These are phyloP conservation scores for Oryzias sinensis DNA, from an alignment of 2,797 vertebrate species.

Conservation along the genomic window DNA sequence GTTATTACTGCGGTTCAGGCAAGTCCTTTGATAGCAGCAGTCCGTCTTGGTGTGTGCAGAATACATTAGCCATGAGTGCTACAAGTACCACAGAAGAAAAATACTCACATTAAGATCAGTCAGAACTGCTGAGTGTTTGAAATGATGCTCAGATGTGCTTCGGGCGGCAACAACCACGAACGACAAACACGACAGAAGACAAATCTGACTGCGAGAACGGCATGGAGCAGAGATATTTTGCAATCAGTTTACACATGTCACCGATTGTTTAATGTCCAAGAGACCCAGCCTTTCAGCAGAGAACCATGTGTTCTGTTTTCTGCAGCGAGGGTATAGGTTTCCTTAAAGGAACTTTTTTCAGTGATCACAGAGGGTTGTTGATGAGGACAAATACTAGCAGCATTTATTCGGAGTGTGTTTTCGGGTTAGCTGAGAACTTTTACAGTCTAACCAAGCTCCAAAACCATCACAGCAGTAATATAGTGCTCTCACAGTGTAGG, in stretches of 20 bases:
- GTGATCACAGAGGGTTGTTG: constrained; percentile 10
- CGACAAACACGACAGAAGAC: constrained; percentile 65
- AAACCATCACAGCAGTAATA: constrained; percentile 27
- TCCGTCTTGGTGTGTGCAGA: constrained; percentile 93
- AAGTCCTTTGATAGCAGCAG: constrained; percentile 97
- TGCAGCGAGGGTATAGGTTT: constrained; percentile 52
- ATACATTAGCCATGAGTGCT: constrained; percentile 88
- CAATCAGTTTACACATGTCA: constrained; percentile 94
- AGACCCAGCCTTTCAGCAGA: constrained; percentile 65
- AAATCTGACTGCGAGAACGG: constrained; percentile 51
- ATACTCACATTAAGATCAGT: constrained; percentile 62
- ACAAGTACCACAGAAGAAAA: constrained; percentile 60
- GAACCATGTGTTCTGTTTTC: constrained; percentile 61
- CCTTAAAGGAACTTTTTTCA: constrained; percentile 28
- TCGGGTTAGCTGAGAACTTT: constrained; percentile 12
- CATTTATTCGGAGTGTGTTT: constrained; percentile 1
- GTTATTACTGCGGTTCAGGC: constrained; percentile 99
- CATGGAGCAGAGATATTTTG: constrained; percentile 82
- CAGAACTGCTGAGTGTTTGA: constrained; percentile 75
- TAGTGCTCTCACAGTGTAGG: constrained; percentile 45
- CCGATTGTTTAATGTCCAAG: constrained; percentile 75
- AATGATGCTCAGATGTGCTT: constrained; percentile 89
- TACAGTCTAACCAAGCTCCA: constrained; percentile 26
- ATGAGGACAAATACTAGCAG: not conserved
- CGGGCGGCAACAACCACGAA: constrained; percentile 83